Base-by-base conservation (phyloP, 2,797 vertebrate genomes). In the Eptatretus atami region DNA sequence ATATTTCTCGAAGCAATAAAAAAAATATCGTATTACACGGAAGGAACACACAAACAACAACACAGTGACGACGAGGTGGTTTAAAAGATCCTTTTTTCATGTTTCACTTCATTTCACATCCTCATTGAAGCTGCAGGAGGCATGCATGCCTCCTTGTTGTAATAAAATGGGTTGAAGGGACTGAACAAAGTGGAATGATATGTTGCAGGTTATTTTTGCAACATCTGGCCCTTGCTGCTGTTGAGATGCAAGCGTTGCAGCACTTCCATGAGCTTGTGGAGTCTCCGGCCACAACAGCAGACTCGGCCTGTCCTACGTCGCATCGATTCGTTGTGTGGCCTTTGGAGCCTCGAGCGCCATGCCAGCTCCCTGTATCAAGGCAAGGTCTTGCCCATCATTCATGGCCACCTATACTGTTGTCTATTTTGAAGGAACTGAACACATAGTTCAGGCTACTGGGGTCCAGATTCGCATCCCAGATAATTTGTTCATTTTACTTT, bases 261-360 rank as follows among this genome's bases (percentile, higher is more conserved):
- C 71, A 71, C 13, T 96, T 80, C 57, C 73, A 82, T 1, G 69
- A 77, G 9, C 67, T 72, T 65, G 70, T 69, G 0, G 69, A 67
- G 1, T 69, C 73, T 54, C 66, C 70, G 15, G 12, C 63, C 11
- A 73, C 79, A 6, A 81, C 84, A 0, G 52, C 69, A 12, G 31
- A 63, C 1, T 77, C 77, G 70, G 67, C 69, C 77, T 0, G 78
- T 85, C 2, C 77, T 95, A 0, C 71, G 65, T 52, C 74, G 68
- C n/a, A 78, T 96, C 54, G 73, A 80, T 60, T 72, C 74, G 2
- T 75, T 96, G 53, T 94, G 84, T 1, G 79, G 83, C 15, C 76
- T 95, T 65, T 96, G 85, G 84, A 76, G 79, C 68, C 77, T 96
- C 68, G 81, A 69, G 70, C 81, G 70, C 69, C 82, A 96, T 70